Conservation (phyloP, 2,888 invertebrate species). For the Micropterix aruncella region DNA sequence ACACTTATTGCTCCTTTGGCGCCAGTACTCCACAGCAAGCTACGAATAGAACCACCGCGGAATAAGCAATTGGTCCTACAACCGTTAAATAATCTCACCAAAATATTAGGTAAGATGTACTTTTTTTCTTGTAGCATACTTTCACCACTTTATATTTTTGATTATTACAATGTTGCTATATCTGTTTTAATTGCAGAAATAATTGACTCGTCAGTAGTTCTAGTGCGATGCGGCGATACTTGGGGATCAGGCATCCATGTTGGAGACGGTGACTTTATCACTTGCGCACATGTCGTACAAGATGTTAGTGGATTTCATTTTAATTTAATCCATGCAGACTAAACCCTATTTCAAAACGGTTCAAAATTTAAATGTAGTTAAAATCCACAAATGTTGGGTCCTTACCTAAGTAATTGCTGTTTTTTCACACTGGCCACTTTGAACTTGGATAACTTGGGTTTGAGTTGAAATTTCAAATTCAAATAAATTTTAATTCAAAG, state of each 20-base stretch:
- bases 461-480: no score
- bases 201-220: conserved; percentile 34
- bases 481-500: no score
- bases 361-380: no score
- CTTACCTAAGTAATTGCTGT: no score
- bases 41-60: conserved; percentile 17
- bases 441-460: no score
- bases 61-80: neutral
- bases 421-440: no score
- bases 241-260: conserved; percentile 47
- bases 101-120: neutral
- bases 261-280: conserved; percentile 39
- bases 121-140: neutral
- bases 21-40: conserved; percentile 29
- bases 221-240: conserved; percentile 40
- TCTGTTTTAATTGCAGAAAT: conserved; percentile 28
- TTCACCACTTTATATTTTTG: no score
- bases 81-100: neutral
- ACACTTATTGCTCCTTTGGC: conserved; percentile 40
- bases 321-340: no score
- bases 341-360: no score
- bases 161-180: no score
- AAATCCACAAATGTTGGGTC: no score
- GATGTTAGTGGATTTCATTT: conserved; percentile 24
- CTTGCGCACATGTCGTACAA: conserved; percentile 46